Evolutionary conservation across 2,797 vertebrate species (phyloP), one percentile per base, ranked within the genome.

Genomic region (Lacerta agilis): DNA sequence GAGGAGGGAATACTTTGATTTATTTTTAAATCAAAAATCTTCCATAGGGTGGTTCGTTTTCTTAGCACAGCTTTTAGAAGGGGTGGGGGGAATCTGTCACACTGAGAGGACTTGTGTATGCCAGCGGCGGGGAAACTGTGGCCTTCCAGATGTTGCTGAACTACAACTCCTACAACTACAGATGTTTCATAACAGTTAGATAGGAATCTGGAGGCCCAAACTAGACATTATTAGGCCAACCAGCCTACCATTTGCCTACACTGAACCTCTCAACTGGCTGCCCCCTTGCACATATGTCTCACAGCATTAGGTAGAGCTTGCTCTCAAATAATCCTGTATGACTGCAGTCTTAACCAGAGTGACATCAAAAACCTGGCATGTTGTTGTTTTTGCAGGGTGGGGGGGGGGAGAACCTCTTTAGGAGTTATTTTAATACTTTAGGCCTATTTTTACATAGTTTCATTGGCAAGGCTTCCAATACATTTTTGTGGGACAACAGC

Each of bases 401-500:
- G 38, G 27, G 17, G 49, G 17, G 49, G 33, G 8, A 41, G 64
- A 55, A 55, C 11, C 55, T 55, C 69, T 85, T 78, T 75, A 85
- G 17, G 69, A 49, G 27, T 89, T 88, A 84, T 55, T 79, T 91
- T 80, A 77, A 55, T 79, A 79, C 55, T 72, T 29, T 11, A 8
- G 55, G 86, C 41, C 33, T 79, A 73, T 36, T 23, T 87, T 86
- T 79, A 23, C 33, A 18, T 79, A 66, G 82, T 89, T 43, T 61
- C 73, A 43, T 73, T 85, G 82, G 41, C 87, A 64, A 49, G 67
- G 89, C 88, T 82, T 91, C 94, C 76, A 66, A 82, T 72, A 82
- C 84, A 91, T 92, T 94, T 94, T 90, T 93, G 84, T 92, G 91
- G 86, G 81, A 94, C 84, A 91, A 58, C 18, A 25, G 5, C 6